phyloP scores from a whole-genome alignment of 2,888 invertebrate species.

The Platycnemis pennipes region DNA sequence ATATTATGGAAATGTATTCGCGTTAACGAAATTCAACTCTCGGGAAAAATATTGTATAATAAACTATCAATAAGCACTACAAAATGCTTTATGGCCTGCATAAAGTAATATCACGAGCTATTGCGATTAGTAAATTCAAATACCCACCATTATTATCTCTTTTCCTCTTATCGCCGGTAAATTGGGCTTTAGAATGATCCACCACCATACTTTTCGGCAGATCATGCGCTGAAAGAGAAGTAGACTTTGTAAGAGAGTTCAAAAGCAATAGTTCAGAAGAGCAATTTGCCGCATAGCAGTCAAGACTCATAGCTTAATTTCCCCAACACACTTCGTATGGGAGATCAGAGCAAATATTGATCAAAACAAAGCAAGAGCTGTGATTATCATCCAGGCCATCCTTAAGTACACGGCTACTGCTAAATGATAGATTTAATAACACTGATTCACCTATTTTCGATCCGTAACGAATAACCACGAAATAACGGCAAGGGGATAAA shows the following conservation, averaged over 20 bases:
- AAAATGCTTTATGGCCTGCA: too few relatives aligned
- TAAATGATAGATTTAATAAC: not conserved
- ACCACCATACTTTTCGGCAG: conserved; percentile 32
- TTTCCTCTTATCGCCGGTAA: conserved; percentile 41
- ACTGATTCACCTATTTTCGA: not conserved
- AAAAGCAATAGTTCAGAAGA: not conserved
- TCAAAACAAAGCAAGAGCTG: conserved; percentile 53
- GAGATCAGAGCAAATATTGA: conserved; percentile 28
- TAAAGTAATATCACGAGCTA: too few relatives aligned
- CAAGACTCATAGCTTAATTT: not conserved
- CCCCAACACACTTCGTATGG: not conserved
- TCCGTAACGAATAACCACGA: not conserved
- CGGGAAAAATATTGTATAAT: too few relatives aligned
- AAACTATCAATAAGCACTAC: too few relatives aligned
- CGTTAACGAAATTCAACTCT: too few relatives aligned
- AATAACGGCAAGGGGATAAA: not conserved
- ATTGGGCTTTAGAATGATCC: conserved; percentile 36
- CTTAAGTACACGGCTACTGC: not conserved
- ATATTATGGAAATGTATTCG: too few relatives aligned
- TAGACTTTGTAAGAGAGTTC: not conserved
- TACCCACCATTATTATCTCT: not conserved
- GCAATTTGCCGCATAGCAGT: not conserved
- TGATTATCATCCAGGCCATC: not conserved
- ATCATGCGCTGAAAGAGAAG: conserved; percentile 26
- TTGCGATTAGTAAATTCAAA: not conserved